Evolutionary conservation across 1,140 invertebrate genomes (phyloP).

Genomic region (Sesamia nonagrioides): DNA sequence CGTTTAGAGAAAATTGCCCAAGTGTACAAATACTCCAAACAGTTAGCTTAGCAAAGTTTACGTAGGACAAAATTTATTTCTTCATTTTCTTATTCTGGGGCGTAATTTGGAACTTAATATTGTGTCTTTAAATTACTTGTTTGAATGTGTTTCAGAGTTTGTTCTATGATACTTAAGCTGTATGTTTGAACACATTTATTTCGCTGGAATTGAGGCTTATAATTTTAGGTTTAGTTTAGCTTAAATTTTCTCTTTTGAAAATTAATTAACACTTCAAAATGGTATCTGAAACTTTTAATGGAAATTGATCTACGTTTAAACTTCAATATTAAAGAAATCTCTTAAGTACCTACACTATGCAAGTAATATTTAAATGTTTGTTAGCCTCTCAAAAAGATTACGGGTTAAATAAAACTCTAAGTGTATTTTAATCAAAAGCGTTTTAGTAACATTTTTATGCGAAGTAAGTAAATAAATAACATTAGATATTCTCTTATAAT

Average conservation of each 20-base stretch:
- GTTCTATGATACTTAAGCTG: neutral
- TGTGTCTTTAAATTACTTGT: slow-evolving; percentile 23
- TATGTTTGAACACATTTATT: neutral
- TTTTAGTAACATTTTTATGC: neutral
- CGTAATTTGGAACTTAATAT: slow-evolving; percentile 39
- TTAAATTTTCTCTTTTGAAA: neutral
- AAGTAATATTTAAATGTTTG: neutral
- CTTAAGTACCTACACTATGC: neutral
- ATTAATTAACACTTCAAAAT: neutral
- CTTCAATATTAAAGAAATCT: neutral
- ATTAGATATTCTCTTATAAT: neutral
- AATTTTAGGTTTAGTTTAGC: neutral
- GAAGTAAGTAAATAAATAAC: neutral
- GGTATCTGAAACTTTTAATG: neutral
- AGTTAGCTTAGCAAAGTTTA: slow-evolving; percentile 30
- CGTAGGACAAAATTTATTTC: slow-evolving; percentile 37
- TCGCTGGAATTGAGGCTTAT: neutral
- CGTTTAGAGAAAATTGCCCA: slow-evolving; percentile 15
- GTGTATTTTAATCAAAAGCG: too few relatives aligned
- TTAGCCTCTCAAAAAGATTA: neutral
- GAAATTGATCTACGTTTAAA: neutral
- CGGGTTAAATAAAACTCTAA: slow-evolving; percentile 3
- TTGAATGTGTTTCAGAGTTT: slow-evolving; percentile 16
- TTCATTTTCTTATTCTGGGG: slow-evolving; percentile 28
- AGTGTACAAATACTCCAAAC: slow-evolving; percentile 13